phyloP scores from a whole-genome alignment of 2,888 invertebrate species.

The Ariolimax columbianus region DNA sequence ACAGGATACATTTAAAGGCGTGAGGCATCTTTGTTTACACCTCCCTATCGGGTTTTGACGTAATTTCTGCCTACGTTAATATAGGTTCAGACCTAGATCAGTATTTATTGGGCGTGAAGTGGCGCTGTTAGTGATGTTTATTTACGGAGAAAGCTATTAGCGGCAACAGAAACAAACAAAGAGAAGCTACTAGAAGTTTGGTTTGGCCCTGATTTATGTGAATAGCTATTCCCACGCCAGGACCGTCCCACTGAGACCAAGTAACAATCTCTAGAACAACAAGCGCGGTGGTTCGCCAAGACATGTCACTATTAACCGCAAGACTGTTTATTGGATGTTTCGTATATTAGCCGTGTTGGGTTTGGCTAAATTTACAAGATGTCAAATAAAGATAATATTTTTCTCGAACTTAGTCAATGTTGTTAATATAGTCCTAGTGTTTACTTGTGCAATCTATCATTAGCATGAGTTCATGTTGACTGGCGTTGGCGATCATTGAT shows the following conservation, averaged over 20 bases:
- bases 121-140: conserved; percentile 6
- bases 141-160: background rate
- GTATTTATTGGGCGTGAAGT: background rate
- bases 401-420: too few relatives aligned
- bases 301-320: background rate
- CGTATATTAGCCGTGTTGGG: background rate
- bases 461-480: too few relatives aligned
- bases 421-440: too few relatives aligned
- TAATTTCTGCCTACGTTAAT: too few relatives aligned
- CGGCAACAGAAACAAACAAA: background rate
- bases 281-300: background rate
- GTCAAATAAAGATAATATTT: too few relatives aligned
- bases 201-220: background rate
- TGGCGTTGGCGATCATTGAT: too few relatives aligned
- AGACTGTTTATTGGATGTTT: background rate
- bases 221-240: conserved; percentile 22
- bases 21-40: too few relatives aligned
- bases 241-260: background rate
- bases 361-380: too few relatives aligned
- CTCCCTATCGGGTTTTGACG: too few relatives aligned
- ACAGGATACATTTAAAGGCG: too few relatives aligned
- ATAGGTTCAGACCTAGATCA: too few relatives aligned
- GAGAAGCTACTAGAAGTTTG: background rate
- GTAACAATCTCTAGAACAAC: conserved; percentile 19
- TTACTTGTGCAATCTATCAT: too few relatives aligned